A percentile compares a stretch with the other conserved stretches of the same genome.
These are phyloP conservation scores for Stenurella melanura DNA, from an alignment of 2,888 invertebrate genomes.

Conservation along the genomic window DNA sequence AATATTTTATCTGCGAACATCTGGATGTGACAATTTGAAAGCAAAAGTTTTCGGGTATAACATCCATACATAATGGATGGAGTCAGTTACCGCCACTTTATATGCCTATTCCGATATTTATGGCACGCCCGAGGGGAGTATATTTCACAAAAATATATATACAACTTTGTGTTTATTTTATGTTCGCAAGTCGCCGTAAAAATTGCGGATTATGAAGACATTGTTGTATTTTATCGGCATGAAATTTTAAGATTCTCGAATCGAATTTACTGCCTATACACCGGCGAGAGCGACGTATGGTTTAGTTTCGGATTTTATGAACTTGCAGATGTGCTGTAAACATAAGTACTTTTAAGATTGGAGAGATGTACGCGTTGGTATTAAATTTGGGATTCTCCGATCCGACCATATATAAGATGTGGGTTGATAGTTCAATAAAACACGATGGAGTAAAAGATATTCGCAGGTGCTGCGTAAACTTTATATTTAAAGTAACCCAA, in stretches of 20 bases:
- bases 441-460: no score
- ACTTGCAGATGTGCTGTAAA: not conserved
- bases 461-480: no score
- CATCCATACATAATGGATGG: conserved; percentile 1
- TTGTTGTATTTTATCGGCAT: conserved; percentile 2
- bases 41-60: conserved; percentile 4
- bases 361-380: not conserved
- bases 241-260: not conserved
- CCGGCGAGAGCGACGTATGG: not conserved
- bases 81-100: conserved; percentile 3
- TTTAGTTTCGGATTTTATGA: not conserved
- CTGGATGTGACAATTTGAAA: conserved; percentile 7
- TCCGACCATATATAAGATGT: no score
- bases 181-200: not conserved
- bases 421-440: no score
- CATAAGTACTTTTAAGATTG: not conserved
- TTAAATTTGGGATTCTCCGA: no score
- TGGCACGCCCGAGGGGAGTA: not conserved
- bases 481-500: no score
- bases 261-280: not conserved
- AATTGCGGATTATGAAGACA: not conserved
- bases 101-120: conserved; percentile 3
- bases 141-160: not conserved
- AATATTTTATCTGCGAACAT: conserved; percentile 1
- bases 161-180: conserved; percentile 4